Evolutionary conservation across 2,888 invertebrate genomes (phyloP).

Genomic region (Cabera pusaria): DNA sequence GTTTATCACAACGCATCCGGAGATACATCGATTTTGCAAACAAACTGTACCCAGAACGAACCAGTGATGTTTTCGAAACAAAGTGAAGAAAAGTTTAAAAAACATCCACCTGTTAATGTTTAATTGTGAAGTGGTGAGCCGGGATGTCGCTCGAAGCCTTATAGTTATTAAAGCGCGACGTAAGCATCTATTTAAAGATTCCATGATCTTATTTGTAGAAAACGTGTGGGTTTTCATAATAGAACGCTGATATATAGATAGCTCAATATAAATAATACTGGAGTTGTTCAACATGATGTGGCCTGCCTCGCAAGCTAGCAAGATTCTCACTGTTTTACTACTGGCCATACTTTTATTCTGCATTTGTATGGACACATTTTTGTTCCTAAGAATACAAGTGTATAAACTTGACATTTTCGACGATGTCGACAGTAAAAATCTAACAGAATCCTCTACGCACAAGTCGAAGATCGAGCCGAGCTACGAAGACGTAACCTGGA

Average conservation of each 20-base stretch:
- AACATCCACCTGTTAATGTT: slow-evolving; percentile 2
- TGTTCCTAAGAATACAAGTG: slow-evolving; percentile 88
- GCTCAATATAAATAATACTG: slow-evolving; percentile 14
- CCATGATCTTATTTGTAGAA: slow-evolving; percentile 17
- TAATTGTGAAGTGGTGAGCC: no score
- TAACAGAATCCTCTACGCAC: slow-evolving; percentile 53
- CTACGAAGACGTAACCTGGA: slow-evolving; percentile 83
- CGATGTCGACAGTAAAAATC: slow-evolving; percentile 34
- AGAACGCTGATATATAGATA: slow-evolving; percentile 8
- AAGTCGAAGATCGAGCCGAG: slow-evolving; percentile 38
- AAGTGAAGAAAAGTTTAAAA: no score
- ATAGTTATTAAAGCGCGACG: no score
- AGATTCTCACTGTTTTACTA: slow-evolving; percentile 84
- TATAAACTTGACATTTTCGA: slow-evolving; percentile 83
- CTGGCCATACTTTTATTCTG: slow-evolving; percentile 85
- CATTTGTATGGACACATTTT: slow-evolving; percentile 87
- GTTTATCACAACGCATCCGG: slow-evolving; percentile 17
- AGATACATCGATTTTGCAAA: slow-evolving; percentile 24
- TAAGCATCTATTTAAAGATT: slow-evolving; percentile 19
- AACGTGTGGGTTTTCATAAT: slow-evolving; percentile 20
- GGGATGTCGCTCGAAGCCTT: no score
- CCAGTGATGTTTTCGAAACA: slow-evolving; percentile 12
- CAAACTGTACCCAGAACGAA: slow-evolving; percentile 17
- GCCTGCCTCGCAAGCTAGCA: slow-evolving; percentile 89
- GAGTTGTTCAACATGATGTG: slow-evolving; percentile 83